phyloP scores from a whole-genome alignment of 2,888 invertebrate species.

The Cryptocheilus praepositus region DNA sequence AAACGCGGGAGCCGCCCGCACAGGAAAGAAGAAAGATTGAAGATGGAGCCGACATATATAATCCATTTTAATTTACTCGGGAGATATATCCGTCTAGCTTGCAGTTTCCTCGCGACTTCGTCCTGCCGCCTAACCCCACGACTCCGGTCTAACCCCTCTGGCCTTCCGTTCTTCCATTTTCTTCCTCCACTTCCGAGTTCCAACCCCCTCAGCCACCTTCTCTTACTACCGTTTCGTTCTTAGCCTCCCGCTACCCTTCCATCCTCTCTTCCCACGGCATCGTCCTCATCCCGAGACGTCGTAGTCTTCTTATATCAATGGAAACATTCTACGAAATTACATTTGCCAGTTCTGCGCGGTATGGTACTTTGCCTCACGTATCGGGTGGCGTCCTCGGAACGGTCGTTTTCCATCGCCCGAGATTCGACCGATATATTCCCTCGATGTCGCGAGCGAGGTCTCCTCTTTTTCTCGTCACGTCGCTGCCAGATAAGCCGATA shows the following conservation, averaged over 20 bases:
- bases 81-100: constrained; percentile 69
- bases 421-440: background rate
- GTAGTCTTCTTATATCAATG: constrained; percentile 69
- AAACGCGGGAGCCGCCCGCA: constrained; percentile 16
- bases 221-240: constrained; percentile 10
- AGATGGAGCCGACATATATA: constrained; percentile 69
- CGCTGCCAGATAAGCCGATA: no score
- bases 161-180: constrained; percentile 19
- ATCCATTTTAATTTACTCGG: constrained; percentile 72
- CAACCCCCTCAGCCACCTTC: no score
- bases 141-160: constrained; percentile 36
- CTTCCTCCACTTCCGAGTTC: constrained; percentile 24
- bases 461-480: no score
- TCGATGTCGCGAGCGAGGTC: no score
- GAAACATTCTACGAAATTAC: constrained; percentile 69
- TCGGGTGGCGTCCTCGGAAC: constrained; percentile 41
- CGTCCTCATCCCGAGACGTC: constrained; percentile 47
- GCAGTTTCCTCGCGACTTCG: constrained; percentile 52
- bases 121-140: constrained; percentile 27
- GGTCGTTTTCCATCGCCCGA: background rate
- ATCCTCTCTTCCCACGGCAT: constrained; percentile 8
- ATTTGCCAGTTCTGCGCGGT: constrained; percentile 54
- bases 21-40: constrained; percentile 63
- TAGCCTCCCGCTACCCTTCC: constrained; percentile 11
- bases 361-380: constrained; percentile 38